Percentiles rank a stretch among this genome's conserved stretches.
phyloP scores from a whole-genome alignment of 2,113 vertebrate genomes.

The Myrmecobius fasciatus region DNA sequence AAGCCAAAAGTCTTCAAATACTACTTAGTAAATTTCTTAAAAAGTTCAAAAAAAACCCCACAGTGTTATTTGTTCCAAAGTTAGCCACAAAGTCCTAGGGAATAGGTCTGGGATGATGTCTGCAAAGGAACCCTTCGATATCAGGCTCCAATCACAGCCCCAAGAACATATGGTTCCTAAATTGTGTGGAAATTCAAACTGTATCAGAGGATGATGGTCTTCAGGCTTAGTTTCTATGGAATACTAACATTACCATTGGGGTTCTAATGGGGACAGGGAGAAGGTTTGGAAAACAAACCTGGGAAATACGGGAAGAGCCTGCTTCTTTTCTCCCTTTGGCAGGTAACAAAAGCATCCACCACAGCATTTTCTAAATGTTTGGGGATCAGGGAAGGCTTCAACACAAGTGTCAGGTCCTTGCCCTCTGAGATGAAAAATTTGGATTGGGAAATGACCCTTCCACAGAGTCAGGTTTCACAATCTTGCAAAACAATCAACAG shows the following conservation, averaged over 20 bases:
- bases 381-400: background rate
- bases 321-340: background rate
- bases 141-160: background rate
- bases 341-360: background rate
- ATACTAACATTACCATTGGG: background rate
- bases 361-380: accelerated
- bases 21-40: background rate
- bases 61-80: background rate
- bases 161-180: background rate
- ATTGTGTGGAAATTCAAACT: background rate
- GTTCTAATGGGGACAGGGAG: background rate
- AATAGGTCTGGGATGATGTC: background rate
- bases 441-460: background rate
- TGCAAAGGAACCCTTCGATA: background rate
- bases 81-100: background rate
- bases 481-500: background rate
- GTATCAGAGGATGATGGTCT: slow-evolving; percentile 18
- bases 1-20: background rate
- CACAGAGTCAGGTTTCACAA: background rate
- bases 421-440: background rate
- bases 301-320: background rate
- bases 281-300: background rate
- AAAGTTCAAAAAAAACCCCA: background rate
- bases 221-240: background rate
- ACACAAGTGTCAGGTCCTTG: background rate